Conservation (phyloP, 2,888 invertebrate genomes). For the Lagria hirta region DNA sequence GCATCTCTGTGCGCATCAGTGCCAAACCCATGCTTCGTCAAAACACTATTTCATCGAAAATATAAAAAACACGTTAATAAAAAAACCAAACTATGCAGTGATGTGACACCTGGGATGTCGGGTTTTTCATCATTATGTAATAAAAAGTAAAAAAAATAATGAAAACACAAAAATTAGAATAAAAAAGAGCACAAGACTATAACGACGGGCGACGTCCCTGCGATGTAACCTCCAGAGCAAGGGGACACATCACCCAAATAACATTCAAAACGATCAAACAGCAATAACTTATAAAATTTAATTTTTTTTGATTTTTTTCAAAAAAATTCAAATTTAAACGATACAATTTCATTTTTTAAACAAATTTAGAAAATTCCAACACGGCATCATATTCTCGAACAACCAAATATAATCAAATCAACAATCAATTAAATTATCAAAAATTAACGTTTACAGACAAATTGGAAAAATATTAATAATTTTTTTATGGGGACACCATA, state of each 20-base stretch:
- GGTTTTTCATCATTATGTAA: constrained; percentile 46
- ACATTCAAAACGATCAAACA: constrained; percentile 43
- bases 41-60: constrained; percentile 14
- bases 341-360: constrained; percentile 45
- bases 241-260: constrained; percentile 47
- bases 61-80: constrained; percentile 31
- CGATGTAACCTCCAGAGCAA: constrained; percentile 50
- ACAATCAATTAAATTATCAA: constrained; percentile 35
- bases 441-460: constrained; percentile 51
- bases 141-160: constrained; percentile 47
- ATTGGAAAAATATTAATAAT: constrained; percentile 33
- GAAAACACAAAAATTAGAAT: constrained; percentile 40
- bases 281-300: constrained; percentile 53
- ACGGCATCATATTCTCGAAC: constrained; percentile 38
- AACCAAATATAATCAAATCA: constrained; percentile 42
- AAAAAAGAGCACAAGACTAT: constrained; percentile 37
- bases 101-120: constrained; percentile 49
- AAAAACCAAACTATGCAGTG: constrained; percentile 40
- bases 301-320: too few species aligned
- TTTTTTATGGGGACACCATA: constrained; percentile 51
- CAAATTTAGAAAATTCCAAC: constrained; percentile 52
- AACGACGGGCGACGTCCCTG: constrained; percentile 46
- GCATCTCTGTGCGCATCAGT: constrained; percentile 40
- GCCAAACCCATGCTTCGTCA: constrained; percentile 47
- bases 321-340: constrained; percentile 38